Percentiles rank a stretch among this genome's conserved stretches.
Evolutionary conservation across 2,797 vertebrate genomes (phyloP).

Genomic region (Odontamblyopus lacepedii): DNA sequence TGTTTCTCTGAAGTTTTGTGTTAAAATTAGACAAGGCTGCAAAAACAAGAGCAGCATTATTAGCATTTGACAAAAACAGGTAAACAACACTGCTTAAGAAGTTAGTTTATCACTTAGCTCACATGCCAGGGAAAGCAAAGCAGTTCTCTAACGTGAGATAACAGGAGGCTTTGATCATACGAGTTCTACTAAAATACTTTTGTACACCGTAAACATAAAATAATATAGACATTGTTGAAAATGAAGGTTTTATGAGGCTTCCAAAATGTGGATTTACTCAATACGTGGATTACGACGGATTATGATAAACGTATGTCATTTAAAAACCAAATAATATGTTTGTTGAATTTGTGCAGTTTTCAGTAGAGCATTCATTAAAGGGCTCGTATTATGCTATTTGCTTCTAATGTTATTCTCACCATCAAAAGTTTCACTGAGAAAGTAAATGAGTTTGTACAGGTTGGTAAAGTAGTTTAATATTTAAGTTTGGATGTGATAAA

Average conservation of each 20-base stretch:
- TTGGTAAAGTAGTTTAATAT: no score
- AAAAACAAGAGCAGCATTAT: not conserved
- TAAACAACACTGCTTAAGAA: not conserved
- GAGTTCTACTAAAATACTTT: not conserved
- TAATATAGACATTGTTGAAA: not conserved
- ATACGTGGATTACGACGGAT: not conserved
- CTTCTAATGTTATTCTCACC: no score
- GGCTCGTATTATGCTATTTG: no score
- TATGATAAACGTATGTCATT: not conserved
- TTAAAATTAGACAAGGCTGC: not conserved
- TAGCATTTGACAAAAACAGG: constrained; percentile 3
- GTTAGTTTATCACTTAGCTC: constrained; percentile 12
- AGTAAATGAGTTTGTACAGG: no score
- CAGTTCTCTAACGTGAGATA: constrained; percentile 7
- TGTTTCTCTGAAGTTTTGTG: constrained; percentile 40
- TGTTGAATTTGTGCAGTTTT: not conserved
- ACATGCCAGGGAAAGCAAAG: not conserved
- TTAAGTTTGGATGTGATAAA: no score
- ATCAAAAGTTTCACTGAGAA: no score
- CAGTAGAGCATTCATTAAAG: not conserved
- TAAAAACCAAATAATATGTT: not conserved
- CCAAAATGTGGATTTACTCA: not conserved
- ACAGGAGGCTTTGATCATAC: not conserved
- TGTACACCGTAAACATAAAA: not conserved
- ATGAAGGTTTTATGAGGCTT: not conserved